Conservation (phyloP, 2,113 vertebrate species). For the Coptodon bakossiorum region DNA sequence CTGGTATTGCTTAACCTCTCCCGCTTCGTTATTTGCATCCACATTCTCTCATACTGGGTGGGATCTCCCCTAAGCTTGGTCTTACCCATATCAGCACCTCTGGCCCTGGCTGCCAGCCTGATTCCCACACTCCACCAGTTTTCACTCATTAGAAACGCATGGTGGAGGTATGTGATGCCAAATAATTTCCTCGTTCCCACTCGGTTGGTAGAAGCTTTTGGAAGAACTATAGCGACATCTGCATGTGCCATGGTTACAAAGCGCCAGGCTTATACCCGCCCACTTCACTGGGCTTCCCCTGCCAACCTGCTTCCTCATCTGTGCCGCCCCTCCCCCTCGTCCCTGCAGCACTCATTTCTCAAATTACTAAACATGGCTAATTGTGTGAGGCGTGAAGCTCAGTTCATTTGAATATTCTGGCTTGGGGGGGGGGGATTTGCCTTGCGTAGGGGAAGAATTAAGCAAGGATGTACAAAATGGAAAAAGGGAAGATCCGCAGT, state of each 20-base stretch:
- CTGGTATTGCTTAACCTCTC: slow-evolving; percentile 69
- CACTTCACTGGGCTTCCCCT: slow-evolving; percentile 53
- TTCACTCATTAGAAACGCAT: slow-evolving; percentile 44
- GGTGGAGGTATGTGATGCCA: slow-evolving; percentile 67
- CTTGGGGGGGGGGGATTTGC: slow-evolving; percentile 64
- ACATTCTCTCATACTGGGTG: slow-evolving; percentile 77
- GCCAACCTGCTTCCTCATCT: slow-evolving; percentile 46
- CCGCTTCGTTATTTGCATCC: slow-evolving; percentile 78
- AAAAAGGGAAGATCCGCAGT: slow-evolving; percentile 20
- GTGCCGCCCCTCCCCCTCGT: slow-evolving; percentile 39
- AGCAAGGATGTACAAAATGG: slow-evolving; percentile 26
- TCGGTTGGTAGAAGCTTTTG: slow-evolving; percentile 79
- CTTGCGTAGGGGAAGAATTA: slow-evolving; percentile 65
- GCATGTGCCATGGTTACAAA: slow-evolving; percentile 86
- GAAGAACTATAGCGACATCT: slow-evolving; percentile 99
- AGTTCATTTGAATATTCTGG: slow-evolving; percentile 84
- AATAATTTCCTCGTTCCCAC: slow-evolving; percentile 78
- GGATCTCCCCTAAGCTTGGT: slow-evolving; percentile 29
- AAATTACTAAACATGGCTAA: slow-evolving; percentile 79
- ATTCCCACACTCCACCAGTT: slow-evolving; percentile 33
- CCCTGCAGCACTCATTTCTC: slow-evolving; percentile 66
- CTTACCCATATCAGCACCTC: slow-evolving; percentile 21
- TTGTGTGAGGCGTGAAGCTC: slow-evolving; percentile 83
- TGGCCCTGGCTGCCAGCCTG: slow-evolving; percentile 29
- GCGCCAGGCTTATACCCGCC: slow-evolving; percentile 72